These are phyloP conservation scores for Cydia strobilella DNA, from an alignment of 1,140 invertebrate species.

Conservation along the genomic window DNA sequence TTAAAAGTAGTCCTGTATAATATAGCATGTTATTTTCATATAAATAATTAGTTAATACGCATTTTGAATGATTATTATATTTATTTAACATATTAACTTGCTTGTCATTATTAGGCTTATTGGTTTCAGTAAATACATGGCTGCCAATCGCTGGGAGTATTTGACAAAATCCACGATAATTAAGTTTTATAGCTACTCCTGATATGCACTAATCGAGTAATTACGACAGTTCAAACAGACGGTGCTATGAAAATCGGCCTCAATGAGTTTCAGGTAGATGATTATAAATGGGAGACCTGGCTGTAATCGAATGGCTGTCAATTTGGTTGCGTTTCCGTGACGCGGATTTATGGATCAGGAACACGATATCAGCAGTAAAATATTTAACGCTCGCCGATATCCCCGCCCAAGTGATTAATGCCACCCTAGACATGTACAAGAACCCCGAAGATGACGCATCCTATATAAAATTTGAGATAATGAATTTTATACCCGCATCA, in stretches of 20 bases:
- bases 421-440: slow-evolving; percentile 29
- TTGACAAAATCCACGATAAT: not conserved
- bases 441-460: slow-evolving; percentile 26
- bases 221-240: not conserved
- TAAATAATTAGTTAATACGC: too few relatives aligned
- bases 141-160: not conserved
- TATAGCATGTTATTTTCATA: too few relatives aligned
- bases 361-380: slow-evolving; percentile 33
- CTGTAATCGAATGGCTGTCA: slow-evolving; percentile 34
- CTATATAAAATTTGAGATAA: slow-evolving; percentile 30
- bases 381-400: slow-evolving; percentile 33
- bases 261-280: slow-evolving; percentile 27
- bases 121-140: not conserved
- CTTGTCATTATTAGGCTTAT: not conserved
- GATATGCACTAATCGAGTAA: not conserved
- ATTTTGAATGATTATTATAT: too few relatives aligned
- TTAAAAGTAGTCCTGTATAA: too few relatives aligned
- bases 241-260: slow-evolving; percentile 9
- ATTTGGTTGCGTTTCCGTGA: slow-evolving; percentile 33
- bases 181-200: not conserved
- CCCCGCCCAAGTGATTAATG: slow-evolving; percentile 33
- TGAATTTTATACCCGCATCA: slow-evolving; percentile 26
- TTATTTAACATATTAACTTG: too few relatives aligned
- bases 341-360: slow-evolving; percentile 33
- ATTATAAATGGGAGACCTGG: slow-evolving; percentile 31